These are phyloP conservation scores for Sporophila hypoxantha DNA, from an alignment of 2,113 vertebrate genomes.

Conservation along the genomic window DNA sequence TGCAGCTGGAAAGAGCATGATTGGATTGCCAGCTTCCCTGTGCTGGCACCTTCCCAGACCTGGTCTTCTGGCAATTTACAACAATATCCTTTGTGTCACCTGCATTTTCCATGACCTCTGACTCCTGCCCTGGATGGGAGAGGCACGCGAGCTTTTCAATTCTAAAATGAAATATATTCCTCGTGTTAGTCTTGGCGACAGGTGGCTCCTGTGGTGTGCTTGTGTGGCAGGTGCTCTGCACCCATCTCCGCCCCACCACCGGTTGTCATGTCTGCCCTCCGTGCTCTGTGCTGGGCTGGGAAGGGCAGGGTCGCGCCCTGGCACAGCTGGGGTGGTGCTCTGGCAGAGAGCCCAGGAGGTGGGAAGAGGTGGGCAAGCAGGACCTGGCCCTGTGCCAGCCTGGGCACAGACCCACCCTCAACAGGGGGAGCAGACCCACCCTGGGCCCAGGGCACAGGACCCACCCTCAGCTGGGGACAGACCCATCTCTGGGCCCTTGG, in stretches of 20 bases:
- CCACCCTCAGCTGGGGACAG: neutral
- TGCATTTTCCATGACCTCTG: neutral
- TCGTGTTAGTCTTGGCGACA: neutral
- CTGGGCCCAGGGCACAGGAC: neutral
- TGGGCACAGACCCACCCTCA: neutral
- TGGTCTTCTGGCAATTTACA: neutral
- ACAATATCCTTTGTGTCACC: slow-evolving; percentile 8
- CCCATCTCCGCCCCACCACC: fast-evolving
- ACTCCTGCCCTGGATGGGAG: neutral
- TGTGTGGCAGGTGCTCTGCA: fast-evolving
- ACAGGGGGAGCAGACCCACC: neutral
- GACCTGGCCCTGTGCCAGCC: neutral
- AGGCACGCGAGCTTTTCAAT: neutral
- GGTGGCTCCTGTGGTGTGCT: neutral
- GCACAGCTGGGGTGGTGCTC: fast-evolving
- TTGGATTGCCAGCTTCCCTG: neutral
- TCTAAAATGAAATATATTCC: neutral
- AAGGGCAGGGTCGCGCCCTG: neutral
- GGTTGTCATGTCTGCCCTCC: fast-evolving
- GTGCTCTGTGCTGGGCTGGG: fast-evolving
- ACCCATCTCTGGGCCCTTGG: neutral
- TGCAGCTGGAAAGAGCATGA: neutral
- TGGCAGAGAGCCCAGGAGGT: fast-evolving
- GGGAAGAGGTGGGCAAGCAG: neutral
- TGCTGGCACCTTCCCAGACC: neutral